phyloP scores from a whole-genome alignment of 1,140 invertebrate genomes.

The Leptonema lineaticorne region DNA sequence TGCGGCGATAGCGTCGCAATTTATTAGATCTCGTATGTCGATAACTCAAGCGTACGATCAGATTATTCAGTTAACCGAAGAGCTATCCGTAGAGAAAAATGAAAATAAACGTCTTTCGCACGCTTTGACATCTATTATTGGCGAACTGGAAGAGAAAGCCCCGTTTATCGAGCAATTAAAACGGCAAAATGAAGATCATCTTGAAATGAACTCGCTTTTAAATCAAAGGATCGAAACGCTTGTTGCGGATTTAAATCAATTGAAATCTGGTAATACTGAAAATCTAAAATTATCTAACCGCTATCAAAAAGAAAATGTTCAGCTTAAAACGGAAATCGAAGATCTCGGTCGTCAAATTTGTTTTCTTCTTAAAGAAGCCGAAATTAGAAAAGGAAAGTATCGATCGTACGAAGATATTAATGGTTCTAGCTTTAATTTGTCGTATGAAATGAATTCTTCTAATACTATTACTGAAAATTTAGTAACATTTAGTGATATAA shows the following conservation, averaged over 20 bases:
- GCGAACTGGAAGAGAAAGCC: conserved; percentile 85
- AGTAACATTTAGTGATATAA: conserved; percentile 85
- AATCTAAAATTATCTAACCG: conserved; percentile 67
- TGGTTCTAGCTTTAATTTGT: conserved; percentile 48
- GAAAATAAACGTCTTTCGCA: conserved; percentile 78
- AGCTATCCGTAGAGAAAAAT: conserved; percentile 71
- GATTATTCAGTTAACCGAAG: conserved; percentile 75
- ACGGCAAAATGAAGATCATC: conserved; percentile 73
- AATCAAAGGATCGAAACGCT: conserved; percentile 74
- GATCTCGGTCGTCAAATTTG: conserved; percentile 81
- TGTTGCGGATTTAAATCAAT: conserved; percentile 68
- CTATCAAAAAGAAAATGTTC: conserved; percentile 73
- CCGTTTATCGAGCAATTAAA: conserved; percentile 78
- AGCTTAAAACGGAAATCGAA: conserved; percentile 70
- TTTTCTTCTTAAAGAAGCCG: conserved; percentile 81
- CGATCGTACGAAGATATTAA: conserved; percentile 57
- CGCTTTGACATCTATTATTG: conserved; percentile 76
- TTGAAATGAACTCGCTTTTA: conserved; percentile 70
- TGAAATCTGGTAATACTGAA: conserved; percentile 70
- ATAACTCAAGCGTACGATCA: conserved; percentile 89
- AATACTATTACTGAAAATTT: conserved; percentile 77
- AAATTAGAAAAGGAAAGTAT: conserved; percentile 69
- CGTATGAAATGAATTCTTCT: conserved; percentile 52
- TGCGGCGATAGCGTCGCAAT: conserved; percentile 77
- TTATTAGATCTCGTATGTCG: conserved; percentile 82